Evolutionary conservation across 2,113 vertebrate species (phyloP).

Genomic region (Prolemur simus): DNA sequence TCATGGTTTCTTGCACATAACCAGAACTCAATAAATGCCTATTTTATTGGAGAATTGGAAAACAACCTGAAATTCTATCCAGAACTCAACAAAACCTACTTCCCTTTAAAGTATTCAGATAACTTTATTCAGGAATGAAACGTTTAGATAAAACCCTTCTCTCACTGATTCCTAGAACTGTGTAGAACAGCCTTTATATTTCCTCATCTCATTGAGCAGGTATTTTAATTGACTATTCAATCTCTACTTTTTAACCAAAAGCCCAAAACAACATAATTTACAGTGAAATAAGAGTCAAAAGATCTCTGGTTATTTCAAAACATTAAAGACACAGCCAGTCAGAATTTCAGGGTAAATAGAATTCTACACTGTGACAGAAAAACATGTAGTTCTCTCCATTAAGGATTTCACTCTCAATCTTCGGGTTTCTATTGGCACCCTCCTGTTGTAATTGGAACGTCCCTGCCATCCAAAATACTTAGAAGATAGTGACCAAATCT

Average conservation of each 20-base stretch:
- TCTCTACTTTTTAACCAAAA: neutral
- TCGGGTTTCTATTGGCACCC: neutral
- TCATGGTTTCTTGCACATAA: neutral
- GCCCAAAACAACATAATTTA: neutral
- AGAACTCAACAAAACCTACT: conserved; percentile 30
- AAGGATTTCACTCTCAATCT: neutral
- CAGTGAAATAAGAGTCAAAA: conserved; percentile 20
- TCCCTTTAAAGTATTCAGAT: neutral
- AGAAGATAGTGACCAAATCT: neutral
- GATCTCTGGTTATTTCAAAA: conserved; percentile 6
- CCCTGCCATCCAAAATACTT: conserved; percentile 30
- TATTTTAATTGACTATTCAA: neutral
- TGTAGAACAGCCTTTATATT: neutral
- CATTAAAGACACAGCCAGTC: conserved; percentile 22
- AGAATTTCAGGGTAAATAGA: neutral
- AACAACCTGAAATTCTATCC: conserved; percentile 12
- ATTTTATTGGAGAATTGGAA: neutral
- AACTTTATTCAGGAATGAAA: neutral
- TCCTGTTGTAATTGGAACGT: neutral
- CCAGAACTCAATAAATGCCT: neutral
- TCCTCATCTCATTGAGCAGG: neutral
- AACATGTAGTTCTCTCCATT: neutral
- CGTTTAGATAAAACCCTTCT: neutral
- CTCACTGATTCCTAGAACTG: neutral
- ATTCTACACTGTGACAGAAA: neutral